Percentiles rank a stretch among this genome's conserved stretches.
These are phyloP conservation scores for Leptinotarsa peninsularis DNA, from an alignment of 2,888 invertebrate species.

Conservation along the genomic window DNA sequence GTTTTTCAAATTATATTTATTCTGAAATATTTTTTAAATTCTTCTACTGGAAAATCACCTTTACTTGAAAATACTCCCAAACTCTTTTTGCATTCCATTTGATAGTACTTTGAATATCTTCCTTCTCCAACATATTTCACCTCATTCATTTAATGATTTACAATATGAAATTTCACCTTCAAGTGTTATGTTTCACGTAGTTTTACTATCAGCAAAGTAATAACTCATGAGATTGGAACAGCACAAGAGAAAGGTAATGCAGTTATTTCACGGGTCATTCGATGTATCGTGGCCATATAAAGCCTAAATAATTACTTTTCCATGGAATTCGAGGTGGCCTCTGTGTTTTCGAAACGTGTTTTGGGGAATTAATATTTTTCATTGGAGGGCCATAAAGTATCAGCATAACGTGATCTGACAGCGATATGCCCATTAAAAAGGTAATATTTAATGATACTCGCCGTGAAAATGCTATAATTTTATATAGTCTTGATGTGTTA, in stretches of 20 bases:
- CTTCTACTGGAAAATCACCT: too few relatives aligned
- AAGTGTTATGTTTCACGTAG: too few relatives aligned
- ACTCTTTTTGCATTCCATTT: too few relatives aligned
- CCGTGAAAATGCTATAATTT: neutral
- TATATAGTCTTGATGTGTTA: neutral
- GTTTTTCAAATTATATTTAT: too few relatives aligned
- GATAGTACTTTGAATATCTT: too few relatives aligned
- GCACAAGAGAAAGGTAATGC: constrained; percentile 4
- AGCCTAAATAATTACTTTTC: constrained; percentile 25
- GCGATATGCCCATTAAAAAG: constrained; percentile 12
- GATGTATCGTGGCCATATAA: constrained; percentile 22
- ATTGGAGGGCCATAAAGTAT: constrained; percentile 6
- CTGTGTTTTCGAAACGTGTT: constrained; percentile 8
- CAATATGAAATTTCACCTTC: too few relatives aligned
- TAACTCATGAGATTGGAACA: constrained; percentile 1
- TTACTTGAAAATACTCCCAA: too few relatives aligned
- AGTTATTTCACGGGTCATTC: constrained; percentile 4
- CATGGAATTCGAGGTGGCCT: constrained; percentile 14
- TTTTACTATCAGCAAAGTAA: neutral
- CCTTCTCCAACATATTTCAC: neutral
- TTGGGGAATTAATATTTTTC: constrained; percentile 7
- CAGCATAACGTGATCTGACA: neutral
- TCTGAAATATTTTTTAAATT: too few relatives aligned
- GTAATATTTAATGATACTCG: neutral
- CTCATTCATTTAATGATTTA: neutral